Base-by-base conservation (phyloP, 64 coral and sea anemone species). In the Hydrozoanthus tunicans region DNA sequence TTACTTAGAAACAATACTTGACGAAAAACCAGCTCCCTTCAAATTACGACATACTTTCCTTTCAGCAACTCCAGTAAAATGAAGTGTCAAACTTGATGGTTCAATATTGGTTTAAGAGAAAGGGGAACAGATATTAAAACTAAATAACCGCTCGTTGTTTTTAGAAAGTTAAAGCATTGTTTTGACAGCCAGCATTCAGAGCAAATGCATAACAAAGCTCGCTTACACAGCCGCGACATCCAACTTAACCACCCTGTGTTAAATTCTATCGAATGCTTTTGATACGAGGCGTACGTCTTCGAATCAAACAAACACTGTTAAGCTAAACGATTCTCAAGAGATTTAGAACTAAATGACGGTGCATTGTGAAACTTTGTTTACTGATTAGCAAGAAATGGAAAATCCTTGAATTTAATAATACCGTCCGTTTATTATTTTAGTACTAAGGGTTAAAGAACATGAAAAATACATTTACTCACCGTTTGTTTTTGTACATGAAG, bases 71-170 rank as follows among this genome's bases (percentile, higher is more conserved):
- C 59, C 70, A 79, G 77, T 70, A 82, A 82, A 91, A 92, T 88
- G 89, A 96, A 82, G 77, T 91, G 95, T 96, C 95, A 96, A 89
- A 77, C 54, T 77, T 94, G 92, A 93, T 94, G 95, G 88, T 83
- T 94, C 56, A 77, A 96, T 96, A 96, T 96, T 96, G 91, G 92
- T 79, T 94, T 94, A 94, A 81, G 95, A 80, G 85, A 88, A 93
- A 96, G 89, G 89, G 59, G 72, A 79, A 59, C 75, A 93, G 95
- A 96, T 96, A 96, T 96, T 91, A 96, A 96, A 96, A 91, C 90
- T 76, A 96, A 96, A 96, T 96, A 94, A 83, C 59, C 64, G 52
- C 90, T 82, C 76, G 75, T 58, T 80, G 62, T 62, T 80, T 75
- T 81, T 85, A 61, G 73, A 91, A 85, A 93, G 86, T 89, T 94